phyloP scores from a whole-genome alignment of 1,140 invertebrate genomes.

The Drosophila leontia region DNA sequence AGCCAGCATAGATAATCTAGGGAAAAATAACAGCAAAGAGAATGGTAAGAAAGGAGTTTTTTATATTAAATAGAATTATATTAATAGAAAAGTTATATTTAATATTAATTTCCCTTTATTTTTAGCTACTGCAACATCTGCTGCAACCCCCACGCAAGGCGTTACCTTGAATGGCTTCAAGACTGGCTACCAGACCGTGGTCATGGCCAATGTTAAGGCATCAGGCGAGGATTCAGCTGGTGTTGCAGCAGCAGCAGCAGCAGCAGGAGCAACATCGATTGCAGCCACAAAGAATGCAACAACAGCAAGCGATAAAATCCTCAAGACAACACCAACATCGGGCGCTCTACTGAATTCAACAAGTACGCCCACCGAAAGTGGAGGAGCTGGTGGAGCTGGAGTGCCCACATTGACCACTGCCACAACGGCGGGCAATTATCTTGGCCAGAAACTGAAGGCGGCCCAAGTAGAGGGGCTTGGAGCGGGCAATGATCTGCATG shows the following conservation, averaged over 20 bases:
- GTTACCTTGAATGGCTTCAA: slow-evolving; percentile 69
- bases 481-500: slow-evolving; percentile 75
- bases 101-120: background rate
- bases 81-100: background rate
- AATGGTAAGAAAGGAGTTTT: background rate
- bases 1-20: slow-evolving; percentile 2
- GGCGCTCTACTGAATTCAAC: slow-evolving; percentile 6
- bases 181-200: slow-evolving; percentile 67
- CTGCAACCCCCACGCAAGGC: slow-evolving; percentile 36
- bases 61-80: too few species aligned
- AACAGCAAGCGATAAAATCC: slow-evolving; percentile 42
- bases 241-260: slow-evolving; percentile 11
- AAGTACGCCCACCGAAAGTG: slow-evolving; percentile 12
- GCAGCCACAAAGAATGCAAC: slow-evolving; percentile 35
- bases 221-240: slow-evolving; percentile 26
- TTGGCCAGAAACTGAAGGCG: slow-evolving; percentile 80
- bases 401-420: slow-evolving; percentile 69
- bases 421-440: slow-evolving; percentile 73
- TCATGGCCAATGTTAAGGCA: slow-evolving; percentile 66
- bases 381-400: slow-evolving; percentile 4
- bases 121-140: slow-evolving; percentile 36
- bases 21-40: slow-evolving; percentile 19
- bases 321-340: slow-evolving; percentile 39
- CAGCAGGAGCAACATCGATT: background rate
- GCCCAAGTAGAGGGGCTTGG: slow-evolving; percentile 79